These are phyloP conservation scores for Hirtodrosophila duncani DNA, from an alignment of 2,888 invertebrate genomes.

Conservation along the genomic window DNA sequence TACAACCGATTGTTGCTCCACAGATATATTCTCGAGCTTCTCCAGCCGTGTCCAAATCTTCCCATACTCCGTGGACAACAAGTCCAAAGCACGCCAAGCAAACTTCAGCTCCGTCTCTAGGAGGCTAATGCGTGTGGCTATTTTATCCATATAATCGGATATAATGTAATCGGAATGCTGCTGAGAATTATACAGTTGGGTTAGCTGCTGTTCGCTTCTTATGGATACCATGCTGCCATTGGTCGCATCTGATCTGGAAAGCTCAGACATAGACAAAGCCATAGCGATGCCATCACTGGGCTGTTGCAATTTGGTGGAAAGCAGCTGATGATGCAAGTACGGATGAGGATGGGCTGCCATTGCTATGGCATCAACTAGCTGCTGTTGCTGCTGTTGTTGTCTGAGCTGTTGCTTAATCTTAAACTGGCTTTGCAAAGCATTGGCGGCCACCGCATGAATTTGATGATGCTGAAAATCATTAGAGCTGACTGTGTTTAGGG, in stretches of 20 bases:
- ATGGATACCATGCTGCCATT: conserved; percentile 62
- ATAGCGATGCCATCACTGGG: conserved; percentile 9
- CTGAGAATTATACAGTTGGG: conserved; percentile 77
- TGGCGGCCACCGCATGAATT: conserved; percentile 18
- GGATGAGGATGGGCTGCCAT: neutral
- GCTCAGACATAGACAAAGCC: conserved; percentile 30
- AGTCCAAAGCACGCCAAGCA: conserved; percentile 94
- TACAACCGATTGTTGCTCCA: conserved; percentile 94
- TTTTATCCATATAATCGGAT: conserved; percentile 93
- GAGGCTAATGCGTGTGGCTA: conserved; percentile 90
- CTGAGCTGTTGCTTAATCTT: conserved; percentile 53
- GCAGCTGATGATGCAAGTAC: conserved; percentile 28
- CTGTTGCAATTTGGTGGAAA: conserved; percentile 19
- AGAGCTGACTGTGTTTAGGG: no score
- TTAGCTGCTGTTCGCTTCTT: conserved; percentile 74
- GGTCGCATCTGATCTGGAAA: conserved; percentile 15
- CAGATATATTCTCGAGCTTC: conserved; percentile 89
- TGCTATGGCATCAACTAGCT: no score
- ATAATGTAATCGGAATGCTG: conserved; percentile 86
- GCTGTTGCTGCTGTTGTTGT: conserved; percentile 22
- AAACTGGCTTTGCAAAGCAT: conserved; percentile 46
- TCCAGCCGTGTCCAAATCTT: conserved; percentile 96
- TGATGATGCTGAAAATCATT: conserved; percentile 8
- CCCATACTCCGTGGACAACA: conserved; percentile 93
- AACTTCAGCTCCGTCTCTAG: conserved; percentile 94